Percentiles rank a stretch among this genome's conserved stretches.
Conservation (phyloP, 2,113 vertebrate species). For the Centropus bengalensis region DNA sequence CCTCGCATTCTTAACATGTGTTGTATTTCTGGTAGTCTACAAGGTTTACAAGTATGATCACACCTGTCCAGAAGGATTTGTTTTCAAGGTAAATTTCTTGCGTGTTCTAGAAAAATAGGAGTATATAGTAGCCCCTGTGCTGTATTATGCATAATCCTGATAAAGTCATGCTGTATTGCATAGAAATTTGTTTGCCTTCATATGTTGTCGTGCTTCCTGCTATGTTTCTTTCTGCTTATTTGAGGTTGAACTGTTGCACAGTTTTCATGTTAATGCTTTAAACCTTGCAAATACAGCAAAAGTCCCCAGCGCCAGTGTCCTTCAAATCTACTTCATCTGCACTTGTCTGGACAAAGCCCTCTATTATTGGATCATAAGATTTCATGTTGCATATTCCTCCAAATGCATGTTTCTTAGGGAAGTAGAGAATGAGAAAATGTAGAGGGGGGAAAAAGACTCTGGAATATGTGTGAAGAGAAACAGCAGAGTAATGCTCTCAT, state of each 20-base stretch:
- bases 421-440: background rate
- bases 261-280: background rate
- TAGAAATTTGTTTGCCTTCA: background rate
- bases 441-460: background rate
- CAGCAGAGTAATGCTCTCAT: constrained; percentile 17
- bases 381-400: background rate
- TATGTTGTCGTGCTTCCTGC: background rate
- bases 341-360: background rate
- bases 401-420: background rate
- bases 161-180: background rate
- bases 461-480: constrained; percentile 24
- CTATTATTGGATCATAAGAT: background rate
- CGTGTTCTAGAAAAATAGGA: background rate
- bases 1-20: constrained; percentile 92
- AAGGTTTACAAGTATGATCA: constrained; percentile 98
- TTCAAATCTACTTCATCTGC: background rate
- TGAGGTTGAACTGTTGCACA: background rate
- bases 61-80: constrained; percentile 91
- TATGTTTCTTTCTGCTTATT: background rate
- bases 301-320: background rate
- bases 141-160: background rate
- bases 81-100: constrained; percentile 84
- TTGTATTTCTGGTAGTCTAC: constrained; percentile 97
- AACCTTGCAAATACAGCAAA: background rate
- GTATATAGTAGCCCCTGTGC: background rate